phyloP scores from a whole-genome alignment of 1,140 invertebrate species.

The Sesamia nonagrioides region DNA sequence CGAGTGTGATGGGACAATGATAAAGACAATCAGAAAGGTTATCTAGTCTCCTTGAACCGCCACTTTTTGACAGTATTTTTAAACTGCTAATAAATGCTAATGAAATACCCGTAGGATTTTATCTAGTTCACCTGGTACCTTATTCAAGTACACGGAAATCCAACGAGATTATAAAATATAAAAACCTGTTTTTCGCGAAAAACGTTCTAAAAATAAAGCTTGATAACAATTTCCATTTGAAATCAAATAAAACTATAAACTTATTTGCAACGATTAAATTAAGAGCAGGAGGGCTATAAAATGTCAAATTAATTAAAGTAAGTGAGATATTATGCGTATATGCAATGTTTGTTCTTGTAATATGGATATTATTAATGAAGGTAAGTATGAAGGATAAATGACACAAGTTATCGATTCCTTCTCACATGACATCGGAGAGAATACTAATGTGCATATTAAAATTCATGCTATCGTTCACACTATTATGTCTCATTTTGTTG shows the following conservation, averaged over 20 bases:
- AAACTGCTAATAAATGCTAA: conserved; percentile 75
- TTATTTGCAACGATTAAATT: conserved; percentile 2
- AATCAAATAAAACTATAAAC: conserved; percentile 31
- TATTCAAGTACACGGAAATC: conserved; percentile 40
- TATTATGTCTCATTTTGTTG: conserved; percentile 66
- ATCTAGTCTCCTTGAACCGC: conserved; percentile 75
- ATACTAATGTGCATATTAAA: conserved; percentile 69
- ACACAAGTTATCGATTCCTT: conserved; percentile 59
- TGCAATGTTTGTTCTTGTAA: conserved; percentile 38
- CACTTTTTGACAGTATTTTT: conserved; percentile 75
- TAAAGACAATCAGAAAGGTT: conserved; percentile 79
- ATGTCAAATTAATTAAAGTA: conserved; percentile 45
- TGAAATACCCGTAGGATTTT: conserved; percentile 63
- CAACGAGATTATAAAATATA: conserved; percentile 9
- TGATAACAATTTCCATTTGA: conserved; percentile 14
- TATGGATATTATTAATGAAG: conserved; percentile 47
- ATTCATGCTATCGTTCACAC: conserved; percentile 62
- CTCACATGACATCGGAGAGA: conserved; percentile 60
- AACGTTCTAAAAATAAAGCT: conserved; percentile 9
- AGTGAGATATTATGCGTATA: conserved; percentile 41
- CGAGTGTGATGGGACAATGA: conserved; percentile 67
- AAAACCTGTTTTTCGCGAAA: conserved; percentile 5
- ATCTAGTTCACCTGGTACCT: conserved; percentile 62
- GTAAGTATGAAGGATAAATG: conserved; percentile 57
- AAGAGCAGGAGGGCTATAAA: conserved; percentile 18